Evolutionary conservation across 2,797 vertebrate genomes (phyloP).

Genomic region (Borostomias antarcticus): DNA sequence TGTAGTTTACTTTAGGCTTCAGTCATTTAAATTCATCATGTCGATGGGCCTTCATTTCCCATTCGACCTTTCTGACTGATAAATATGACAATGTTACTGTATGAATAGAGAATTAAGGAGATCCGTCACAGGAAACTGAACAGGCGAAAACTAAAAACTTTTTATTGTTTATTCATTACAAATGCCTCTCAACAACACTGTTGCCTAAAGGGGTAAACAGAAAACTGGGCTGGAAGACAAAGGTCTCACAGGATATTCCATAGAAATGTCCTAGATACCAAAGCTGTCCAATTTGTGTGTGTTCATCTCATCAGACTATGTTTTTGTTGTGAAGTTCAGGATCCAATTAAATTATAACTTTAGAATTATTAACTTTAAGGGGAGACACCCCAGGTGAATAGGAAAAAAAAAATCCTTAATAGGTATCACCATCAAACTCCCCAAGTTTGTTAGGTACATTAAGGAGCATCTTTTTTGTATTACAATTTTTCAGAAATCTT

Average conservation of each 20-base stretch:
- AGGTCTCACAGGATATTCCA: slow-evolving; percentile 4
- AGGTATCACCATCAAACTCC: no score
- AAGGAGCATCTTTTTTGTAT: no score
- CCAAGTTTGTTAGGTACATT: no score
- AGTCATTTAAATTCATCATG: background rate
- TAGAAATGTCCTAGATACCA: background rate
- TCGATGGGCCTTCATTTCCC: background rate
- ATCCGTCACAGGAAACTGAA: background rate
- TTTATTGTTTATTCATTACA: slow-evolving; percentile 19
- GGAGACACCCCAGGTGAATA: no score
- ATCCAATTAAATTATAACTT: no score
- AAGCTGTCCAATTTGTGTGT: background rate
- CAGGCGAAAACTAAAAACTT: no score
- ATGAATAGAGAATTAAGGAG: no score
- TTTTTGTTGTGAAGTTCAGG: no score
- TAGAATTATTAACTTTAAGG: no score
- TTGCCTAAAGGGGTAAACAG: slow-evolving; percentile 1
- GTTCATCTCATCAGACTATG: background rate
- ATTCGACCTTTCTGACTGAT: background rate
- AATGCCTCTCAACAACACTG: background rate
- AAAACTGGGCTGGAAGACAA: background rate
- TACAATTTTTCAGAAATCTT: no score
- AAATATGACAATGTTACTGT: no score
- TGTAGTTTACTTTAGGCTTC: background rate
- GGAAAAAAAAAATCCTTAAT: no score